Evolutionary conservation across 2,113 vertebrate species (phyloP).

Genomic region (Gasterosteus nipponicus): DNA sequence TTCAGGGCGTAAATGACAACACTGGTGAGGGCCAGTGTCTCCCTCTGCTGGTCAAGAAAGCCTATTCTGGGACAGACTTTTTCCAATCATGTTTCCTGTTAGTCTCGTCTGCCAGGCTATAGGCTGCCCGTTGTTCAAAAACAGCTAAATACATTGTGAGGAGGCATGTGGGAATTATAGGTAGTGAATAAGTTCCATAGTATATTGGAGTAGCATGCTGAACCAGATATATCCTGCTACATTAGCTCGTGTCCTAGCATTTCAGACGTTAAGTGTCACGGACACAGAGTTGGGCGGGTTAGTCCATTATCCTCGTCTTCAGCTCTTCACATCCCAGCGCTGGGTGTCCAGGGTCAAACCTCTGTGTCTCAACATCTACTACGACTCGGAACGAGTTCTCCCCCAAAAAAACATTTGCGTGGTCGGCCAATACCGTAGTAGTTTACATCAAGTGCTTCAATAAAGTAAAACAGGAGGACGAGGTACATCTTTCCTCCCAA

Average conservation of each 20-base stretch:
- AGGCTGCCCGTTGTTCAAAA: slow-evolving; percentile 67
- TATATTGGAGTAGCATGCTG: slow-evolving; percentile 81
- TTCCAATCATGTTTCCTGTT: slow-evolving; percentile 55
- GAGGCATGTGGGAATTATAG: slow-evolving; percentile 64
- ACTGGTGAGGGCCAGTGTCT: slow-evolving; percentile 20
- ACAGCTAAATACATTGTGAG: slow-evolving; percentile 74
- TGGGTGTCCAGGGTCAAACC: slow-evolving; percentile 36
- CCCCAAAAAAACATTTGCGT: slow-evolving; percentile 56
- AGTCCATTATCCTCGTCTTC: slow-evolving; percentile 55
- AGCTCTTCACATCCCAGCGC: slow-evolving; percentile 48
- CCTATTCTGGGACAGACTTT: slow-evolving; percentile 64
- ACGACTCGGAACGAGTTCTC: slow-evolving; percentile 67
- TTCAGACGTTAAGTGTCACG: slow-evolving; percentile 58
- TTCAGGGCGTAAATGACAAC: slow-evolving; percentile 53
- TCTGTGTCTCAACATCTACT: slow-evolving; percentile 42
- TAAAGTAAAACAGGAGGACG: slow-evolving; percentile 55
- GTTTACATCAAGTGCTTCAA: slow-evolving; percentile 75
- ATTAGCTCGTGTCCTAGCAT: slow-evolving; percentile 77
- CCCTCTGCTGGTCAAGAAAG: slow-evolving; percentile 34
- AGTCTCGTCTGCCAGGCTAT: slow-evolving; percentile 48
- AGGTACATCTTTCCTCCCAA: slow-evolving; percentile 49
- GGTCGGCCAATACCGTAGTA: slow-evolving; percentile 55
- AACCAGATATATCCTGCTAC: slow-evolving; percentile 78
- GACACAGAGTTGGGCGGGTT: slow-evolving; percentile 57
- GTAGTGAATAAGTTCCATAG: slow-evolving; percentile 78